A percentile compares a stretch with the other conserved stretches of the same genome.
Conservation (phyloP, 1,140 invertebrate species). For the Danaus plexippus region DNA sequence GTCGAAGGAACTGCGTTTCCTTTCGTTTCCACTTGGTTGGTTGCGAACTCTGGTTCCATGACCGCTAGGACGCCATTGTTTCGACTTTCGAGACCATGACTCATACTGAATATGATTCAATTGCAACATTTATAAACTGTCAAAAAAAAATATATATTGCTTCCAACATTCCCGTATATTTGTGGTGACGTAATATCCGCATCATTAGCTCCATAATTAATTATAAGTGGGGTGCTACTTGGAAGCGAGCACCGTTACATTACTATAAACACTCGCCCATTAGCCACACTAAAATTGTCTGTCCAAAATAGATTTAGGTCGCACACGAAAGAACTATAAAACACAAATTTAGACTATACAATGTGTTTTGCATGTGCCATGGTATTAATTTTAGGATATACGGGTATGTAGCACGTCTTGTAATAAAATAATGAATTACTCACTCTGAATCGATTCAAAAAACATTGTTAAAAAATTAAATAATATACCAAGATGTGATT, state of each 20-base stretch:
- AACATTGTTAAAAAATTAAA: no score
- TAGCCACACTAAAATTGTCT: constrained; percentile 45
- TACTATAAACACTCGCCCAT: constrained; percentile 31
- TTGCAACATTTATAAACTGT: no score
- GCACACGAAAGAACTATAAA: constrained; percentile 23
- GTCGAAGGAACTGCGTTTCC: constrained; percentile 49
- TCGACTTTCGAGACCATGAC: constrained; percentile 2
- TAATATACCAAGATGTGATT: no score
- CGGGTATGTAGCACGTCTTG: no score
- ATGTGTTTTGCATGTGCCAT: constrained; percentile 28
- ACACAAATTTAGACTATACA: constrained; percentile 21
- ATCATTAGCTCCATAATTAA: constrained; percentile 4
- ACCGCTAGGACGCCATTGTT: constrained; percentile 33
- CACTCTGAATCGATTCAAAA: no score
- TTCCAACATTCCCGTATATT: no score
- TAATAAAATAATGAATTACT: no score
- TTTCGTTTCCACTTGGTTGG: constrained; percentile 46
- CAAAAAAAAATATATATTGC: no score
- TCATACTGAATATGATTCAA: no score
- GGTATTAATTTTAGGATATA: background rate
- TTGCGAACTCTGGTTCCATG: constrained; percentile 24
- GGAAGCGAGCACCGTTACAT: constrained; percentile 11
- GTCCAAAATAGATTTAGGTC: constrained; percentile 45
- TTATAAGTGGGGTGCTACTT: constrained; percentile 9
- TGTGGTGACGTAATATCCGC: constrained; percentile 1